Conservation (phyloP, 92 coral and sea anemone species). For the Porites evermanni region DNA sequence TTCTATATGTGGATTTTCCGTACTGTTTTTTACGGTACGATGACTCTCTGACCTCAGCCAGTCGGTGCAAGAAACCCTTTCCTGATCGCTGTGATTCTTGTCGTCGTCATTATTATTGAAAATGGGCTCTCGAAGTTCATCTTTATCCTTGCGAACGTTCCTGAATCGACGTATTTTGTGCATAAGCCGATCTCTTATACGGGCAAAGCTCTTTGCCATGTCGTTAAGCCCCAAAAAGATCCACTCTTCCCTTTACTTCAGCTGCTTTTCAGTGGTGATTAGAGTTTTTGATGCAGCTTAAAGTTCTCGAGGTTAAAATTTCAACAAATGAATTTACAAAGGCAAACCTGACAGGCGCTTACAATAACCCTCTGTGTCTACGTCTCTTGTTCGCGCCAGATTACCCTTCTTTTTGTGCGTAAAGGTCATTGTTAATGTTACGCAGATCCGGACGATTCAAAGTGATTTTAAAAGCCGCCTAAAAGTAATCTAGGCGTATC, state of each 20-base stretch:
- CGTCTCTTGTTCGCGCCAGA: not conserved
- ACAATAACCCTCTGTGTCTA: not conserved
- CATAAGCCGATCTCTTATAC: slow-evolving; percentile 20
- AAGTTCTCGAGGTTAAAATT: not conserved
- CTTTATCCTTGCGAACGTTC: slow-evolving; percentile 13
- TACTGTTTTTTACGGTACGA: not conserved
- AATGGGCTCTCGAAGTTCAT: slow-evolving; percentile 16
- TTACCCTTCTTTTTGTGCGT: slow-evolving; percentile 3
- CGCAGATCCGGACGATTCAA: slow-evolving; percentile 35
- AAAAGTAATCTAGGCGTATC: not conserved
- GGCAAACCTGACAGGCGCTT: not conserved
- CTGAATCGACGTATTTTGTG: slow-evolving; percentile 26
- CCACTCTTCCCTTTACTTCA: not conserved
- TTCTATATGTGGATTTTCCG: not conserved
- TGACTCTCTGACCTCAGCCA: not conserved
- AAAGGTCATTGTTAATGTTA: not conserved
- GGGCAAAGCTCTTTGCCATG: slow-evolving; percentile 8
- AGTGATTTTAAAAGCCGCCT: slow-evolving; percentile 8
- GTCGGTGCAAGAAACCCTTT: not conserved
- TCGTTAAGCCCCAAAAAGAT: not conserved
- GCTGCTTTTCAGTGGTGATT: not conserved
- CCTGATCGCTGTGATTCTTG: not conserved
- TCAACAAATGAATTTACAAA: not conserved
- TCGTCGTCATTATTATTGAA: slow-evolving; percentile 3
- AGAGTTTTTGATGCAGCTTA: not conserved